phyloP scores from a whole-genome alignment of 1,140 invertebrate genomes.

The Zaprionus ornatus region DNA sequence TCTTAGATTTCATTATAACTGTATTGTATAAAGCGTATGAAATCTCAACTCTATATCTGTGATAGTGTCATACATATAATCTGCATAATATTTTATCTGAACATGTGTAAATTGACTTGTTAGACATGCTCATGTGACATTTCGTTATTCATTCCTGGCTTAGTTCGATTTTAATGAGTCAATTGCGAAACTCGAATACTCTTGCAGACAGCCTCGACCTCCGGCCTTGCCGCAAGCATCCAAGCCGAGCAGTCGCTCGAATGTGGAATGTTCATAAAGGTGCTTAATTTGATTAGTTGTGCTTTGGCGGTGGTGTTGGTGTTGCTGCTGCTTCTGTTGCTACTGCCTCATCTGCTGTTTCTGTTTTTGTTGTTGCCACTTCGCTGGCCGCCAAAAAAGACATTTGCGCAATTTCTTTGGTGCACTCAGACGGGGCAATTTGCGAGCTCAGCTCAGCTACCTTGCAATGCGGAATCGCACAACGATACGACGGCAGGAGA shows the following conservation, averaged over 20 bases:
- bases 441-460: slow-evolving; percentile 23
- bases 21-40: too few species aligned
- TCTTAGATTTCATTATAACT: too few species aligned
- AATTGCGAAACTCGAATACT: background rate
- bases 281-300: slow-evolving; percentile 70
- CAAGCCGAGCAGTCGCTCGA: slow-evolving; percentile 42
- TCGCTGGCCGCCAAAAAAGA: slow-evolving; percentile 10
- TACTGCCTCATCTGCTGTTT: background rate
- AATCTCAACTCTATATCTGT: too few species aligned
- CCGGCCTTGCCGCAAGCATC: slow-evolving; percentile 20
- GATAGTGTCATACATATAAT: too few species aligned
- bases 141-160: background rate
- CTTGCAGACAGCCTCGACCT: slow-evolving; percentile 38
- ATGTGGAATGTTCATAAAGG: slow-evolving; percentile 53
- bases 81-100: too few species aligned
- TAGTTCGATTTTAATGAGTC: background rate
- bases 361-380: slow-evolving; percentile 16
- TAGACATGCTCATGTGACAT: background rate
- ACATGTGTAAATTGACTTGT: background rate
- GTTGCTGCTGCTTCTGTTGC: slow-evolving; percentile 1
- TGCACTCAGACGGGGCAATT: slow-evolving; percentile 31
- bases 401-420: slow-evolving; percentile 43
- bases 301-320: slow-evolving; percentile 20
- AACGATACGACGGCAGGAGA: background rate
- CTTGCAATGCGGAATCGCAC: slow-evolving; percentile 42